Evolutionary conservation across 2,113 vertebrate species (phyloP).

Genomic region (Corythornis cristatus): DNA sequence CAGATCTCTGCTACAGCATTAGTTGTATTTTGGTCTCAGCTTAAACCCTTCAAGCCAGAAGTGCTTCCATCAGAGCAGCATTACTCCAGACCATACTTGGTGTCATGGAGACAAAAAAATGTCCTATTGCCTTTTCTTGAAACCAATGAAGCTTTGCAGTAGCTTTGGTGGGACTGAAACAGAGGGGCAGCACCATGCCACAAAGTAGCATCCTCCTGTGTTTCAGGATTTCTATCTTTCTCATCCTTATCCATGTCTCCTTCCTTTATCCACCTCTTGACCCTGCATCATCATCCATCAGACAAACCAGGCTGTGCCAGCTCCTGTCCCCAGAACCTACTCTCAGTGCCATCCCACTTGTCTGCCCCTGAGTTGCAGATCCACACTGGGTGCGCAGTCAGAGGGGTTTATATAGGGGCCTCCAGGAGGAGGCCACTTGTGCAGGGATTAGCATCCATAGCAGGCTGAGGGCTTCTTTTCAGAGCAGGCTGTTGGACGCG

Average conservation of each 20-base stretch:
- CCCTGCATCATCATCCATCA: accelerated
- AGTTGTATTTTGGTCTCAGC: neutral
- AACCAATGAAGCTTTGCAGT: accelerated
- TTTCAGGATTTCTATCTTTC: neutral
- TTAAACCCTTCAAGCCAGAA: neutral
- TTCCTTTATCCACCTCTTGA: accelerated
- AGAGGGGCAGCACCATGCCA: accelerated
- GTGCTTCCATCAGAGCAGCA: neutral
- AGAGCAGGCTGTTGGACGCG: accelerated
- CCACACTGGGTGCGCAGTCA: accelerated
- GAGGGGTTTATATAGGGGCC: neutral
- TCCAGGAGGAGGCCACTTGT: accelerated
- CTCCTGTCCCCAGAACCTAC: neutral
- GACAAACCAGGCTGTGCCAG: neutral
- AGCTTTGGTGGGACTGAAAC: neutral
- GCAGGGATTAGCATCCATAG: neutral
- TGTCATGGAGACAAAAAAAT: neutral
- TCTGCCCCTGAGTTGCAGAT: neutral
- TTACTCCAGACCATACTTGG: no score
- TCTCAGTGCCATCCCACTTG: neutral
- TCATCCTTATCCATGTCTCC: accelerated
- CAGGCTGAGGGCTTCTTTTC: neutral
- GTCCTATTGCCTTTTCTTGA: accelerated
- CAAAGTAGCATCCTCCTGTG: accelerated
- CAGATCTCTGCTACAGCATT: neutral